phyloP scores from a whole-genome alignment of 2,797 vertebrate species.

The Chelonia mydas region DNA sequence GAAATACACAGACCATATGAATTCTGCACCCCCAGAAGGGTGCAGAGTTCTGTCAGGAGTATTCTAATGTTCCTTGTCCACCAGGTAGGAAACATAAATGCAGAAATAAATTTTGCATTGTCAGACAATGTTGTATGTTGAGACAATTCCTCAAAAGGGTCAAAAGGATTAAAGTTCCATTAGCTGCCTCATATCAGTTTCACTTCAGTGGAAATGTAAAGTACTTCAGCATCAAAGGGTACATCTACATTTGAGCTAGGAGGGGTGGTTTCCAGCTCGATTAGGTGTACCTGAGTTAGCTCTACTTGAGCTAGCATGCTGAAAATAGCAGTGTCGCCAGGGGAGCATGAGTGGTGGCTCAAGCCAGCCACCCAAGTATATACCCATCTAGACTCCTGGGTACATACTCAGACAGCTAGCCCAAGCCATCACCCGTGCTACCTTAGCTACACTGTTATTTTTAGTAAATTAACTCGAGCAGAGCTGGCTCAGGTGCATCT shows the following conservation, averaged over 20 bases:
- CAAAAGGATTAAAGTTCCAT: background rate
- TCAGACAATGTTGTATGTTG: background rate
- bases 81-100: too few relatives aligned
- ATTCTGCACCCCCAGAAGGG: too few relatives aligned
- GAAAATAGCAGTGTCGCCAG: background rate
- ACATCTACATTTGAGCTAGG: background rate
- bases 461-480: background rate
- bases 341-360: background rate
- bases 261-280: too few relatives aligned
- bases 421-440: background rate
- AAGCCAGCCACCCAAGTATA: background rate
- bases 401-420: background rate
- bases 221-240: background rate
- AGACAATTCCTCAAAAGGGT: background rate
- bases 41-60: too few relatives aligned
- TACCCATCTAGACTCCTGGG: background rate
- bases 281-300: too few relatives aligned
- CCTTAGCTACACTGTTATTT: background rate
- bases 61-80: background rate
- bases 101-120: too few relatives aligned
- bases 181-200: background rate
- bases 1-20: too few relatives aligned
- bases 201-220: background rate
- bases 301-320: too few relatives aligned
- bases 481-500: background rate